Evolutionary conservation across 1,140 invertebrate species (phyloP), one percentile per base, ranked within the genome.

Genomic region (Helicoverpa armigera): DNA sequence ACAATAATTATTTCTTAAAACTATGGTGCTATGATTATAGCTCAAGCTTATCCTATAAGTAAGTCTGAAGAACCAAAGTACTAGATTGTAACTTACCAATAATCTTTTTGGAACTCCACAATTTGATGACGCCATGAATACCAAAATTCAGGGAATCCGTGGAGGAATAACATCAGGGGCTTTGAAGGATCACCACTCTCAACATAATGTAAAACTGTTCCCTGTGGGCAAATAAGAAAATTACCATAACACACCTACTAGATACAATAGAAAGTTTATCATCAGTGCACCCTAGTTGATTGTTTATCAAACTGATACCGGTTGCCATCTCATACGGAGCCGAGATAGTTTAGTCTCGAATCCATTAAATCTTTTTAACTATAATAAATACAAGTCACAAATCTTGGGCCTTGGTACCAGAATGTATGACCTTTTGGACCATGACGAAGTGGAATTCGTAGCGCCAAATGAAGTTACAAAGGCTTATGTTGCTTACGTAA

Each of bases 131-230:
- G 87, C 96, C 96, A 97, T 3, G 96, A 96, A 86, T 96, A 97
- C 97, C 97, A 97, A 84, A 97, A 97, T 85, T 97, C 96, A 0
- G 97, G 97, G 83, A 96, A 97, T 4, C 97, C 97, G 84, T 97
- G 97, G 4, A 97, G 54, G 77, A 97, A 96, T 10, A 97, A 65
- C 92, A 97, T 96, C 53, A 97, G 89, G 5, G 96, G 96, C 81
- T 97, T 97, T 3, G 89, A 89, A 7, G 90, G 83, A 84, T 96
- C 95, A 0, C 96, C 96, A 70, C 95, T 95, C 83, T 96, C 96
- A 3, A 97, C 96, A 85, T 97, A 97, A 89, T 97, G 97, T 13
- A 97, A 84, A 87, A 95, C 96, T 43, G 96, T 91, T 69, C 96
- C 94, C 96, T 97, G 89, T 82, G 89, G 91, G 84, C 18, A 67